Base-by-base conservation (phyloP, 2,888 invertebrate genomes). In the Rhorus exstirpatorius region DNA sequence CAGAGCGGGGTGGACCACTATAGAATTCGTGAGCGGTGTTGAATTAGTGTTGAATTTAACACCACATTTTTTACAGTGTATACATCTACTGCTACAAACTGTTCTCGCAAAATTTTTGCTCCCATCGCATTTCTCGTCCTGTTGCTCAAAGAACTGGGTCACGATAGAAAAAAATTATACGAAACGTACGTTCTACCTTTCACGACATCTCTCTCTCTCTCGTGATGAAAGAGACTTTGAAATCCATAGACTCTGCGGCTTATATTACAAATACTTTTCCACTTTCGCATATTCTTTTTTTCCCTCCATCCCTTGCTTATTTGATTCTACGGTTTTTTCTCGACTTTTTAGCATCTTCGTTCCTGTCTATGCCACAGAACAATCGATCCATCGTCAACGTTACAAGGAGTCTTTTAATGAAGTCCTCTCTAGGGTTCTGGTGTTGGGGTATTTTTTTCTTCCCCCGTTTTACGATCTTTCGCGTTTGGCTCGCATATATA, bases 181-280 rank as follows among this genome's bases (percentile, higher is more conserved):
- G 46, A 19, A 17, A 19, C 10, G 26, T 41, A 74, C 17, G 35
- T 35, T 49, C 63, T 19, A 70, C 63, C 75, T 80, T 71, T 70
- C 58, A 71, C 75, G 68, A 70, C 70, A 80, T 75, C 68, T 80
- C 61, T 68, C 79, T 68, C 65, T 49, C n/a, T n/a, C n/a, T n/a
- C n/a, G n/a, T 61, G 55, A 79, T 63, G 26, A 60, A 38, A 49
- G 60, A 58, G 65, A 74, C 63, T 53, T 55, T 49, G 63, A 46
- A 46, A 55, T 49, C 65, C 49, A n/a, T n/a, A 49, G 26, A 35
- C 72, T 38, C 26, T 17, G 38, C n/a, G 17, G 51, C 53, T 63
- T 74, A 63, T 74, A 60, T 60, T 49, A 72, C 35, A 60, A 72
- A 60, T 60, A 55, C 58, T 58, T 58, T 71, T 44, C 26, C 46